Evolutionary conservation across 2,888 invertebrate genomes (phyloP).

Genomic region (Pandemis heparana): DNA sequence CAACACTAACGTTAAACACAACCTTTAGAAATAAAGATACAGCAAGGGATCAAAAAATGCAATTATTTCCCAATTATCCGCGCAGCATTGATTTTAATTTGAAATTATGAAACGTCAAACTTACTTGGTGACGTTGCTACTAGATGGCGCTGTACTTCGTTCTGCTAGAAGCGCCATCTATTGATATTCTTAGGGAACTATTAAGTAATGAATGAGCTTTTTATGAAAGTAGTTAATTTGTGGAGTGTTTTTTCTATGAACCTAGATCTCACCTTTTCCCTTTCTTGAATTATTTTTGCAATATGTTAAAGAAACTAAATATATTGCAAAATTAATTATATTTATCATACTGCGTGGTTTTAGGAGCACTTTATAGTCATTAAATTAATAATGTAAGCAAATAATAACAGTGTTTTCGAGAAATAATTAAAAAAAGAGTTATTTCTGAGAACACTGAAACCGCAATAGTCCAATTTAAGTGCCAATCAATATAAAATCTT

Average conservation of each 20-base stretch:
- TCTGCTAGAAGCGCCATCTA: neutral
- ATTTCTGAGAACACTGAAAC: neutral
- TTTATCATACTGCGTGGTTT: neutral
- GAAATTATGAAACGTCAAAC: neutral
- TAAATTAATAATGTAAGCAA: neutral
- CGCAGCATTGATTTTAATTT: neutral
- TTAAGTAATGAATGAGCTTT: neutral
- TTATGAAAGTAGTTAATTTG: neutral
- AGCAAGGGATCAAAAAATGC: too few relatives aligned
- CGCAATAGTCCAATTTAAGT: conserved; percentile 21
- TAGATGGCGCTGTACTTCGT: neutral
- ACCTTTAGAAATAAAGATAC: too few relatives aligned
- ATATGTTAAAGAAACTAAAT: neutral
- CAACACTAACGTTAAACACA: too few relatives aligned
- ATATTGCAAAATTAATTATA: neutral
- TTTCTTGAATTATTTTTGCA: neutral
- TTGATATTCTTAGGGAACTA: conserved; percentile 2
- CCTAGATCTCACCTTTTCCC: neutral
- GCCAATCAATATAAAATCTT: conserved; percentile 9
- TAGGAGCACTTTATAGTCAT: neutral
- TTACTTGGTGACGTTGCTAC: neutral
- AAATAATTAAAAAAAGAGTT: neutral
- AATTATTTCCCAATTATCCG: too few relatives aligned
- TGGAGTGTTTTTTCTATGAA: neutral
- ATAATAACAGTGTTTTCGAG: neutral